phyloP scores from a whole-genome alignment of 1,140 invertebrate genomes.

The Oryzaephilus surinamensis region DNA sequence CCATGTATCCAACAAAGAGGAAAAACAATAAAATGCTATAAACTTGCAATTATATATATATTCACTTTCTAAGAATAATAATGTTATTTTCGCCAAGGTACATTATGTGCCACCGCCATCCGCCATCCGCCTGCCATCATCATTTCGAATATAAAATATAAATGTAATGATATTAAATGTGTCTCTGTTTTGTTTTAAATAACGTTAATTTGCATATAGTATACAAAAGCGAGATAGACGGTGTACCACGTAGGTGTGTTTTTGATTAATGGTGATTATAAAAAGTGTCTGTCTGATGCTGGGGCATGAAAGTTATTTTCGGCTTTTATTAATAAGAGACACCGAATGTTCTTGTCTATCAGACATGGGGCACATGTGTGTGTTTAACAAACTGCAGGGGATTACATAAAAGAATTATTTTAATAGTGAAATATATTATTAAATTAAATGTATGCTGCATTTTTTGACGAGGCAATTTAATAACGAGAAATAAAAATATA shows the following conservation, averaged over 20 bases:
- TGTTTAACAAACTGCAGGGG: constrained; percentile 14
- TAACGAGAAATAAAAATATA: no score
- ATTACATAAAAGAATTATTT: no score
- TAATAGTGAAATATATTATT: no score
- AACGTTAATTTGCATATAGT: constrained; percentile 4
- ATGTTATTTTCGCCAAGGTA: constrained; percentile 23
- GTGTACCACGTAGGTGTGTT: constrained; percentile 16
- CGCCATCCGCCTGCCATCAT: no score
- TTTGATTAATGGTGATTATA: constrained; percentile 29
- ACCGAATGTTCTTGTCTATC: constrained; percentile 29
- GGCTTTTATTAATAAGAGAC: constrained; percentile 31
- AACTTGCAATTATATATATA: constrained; percentile 28
- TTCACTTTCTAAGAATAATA: constrained; percentile 30
- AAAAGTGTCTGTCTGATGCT: constrained; percentile 26
- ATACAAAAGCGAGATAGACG: constrained; percentile 13
- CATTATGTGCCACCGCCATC: no score
- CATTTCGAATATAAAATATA: no score
- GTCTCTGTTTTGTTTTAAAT: constrained; percentile 4
- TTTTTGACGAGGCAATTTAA: no score
- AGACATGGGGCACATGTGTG: constrained; percentile 14
- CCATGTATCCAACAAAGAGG: constrained; percentile 13
- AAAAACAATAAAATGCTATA: constrained; percentile 13
- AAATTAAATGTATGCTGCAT: no score
- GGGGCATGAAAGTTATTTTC: constrained; percentile 23
- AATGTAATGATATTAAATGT: no score